These are phyloP conservation scores for Psylliodes chrysocephalus DNA, from an alignment of 2,888 invertebrate genomes.

Conservation along the genomic window DNA sequence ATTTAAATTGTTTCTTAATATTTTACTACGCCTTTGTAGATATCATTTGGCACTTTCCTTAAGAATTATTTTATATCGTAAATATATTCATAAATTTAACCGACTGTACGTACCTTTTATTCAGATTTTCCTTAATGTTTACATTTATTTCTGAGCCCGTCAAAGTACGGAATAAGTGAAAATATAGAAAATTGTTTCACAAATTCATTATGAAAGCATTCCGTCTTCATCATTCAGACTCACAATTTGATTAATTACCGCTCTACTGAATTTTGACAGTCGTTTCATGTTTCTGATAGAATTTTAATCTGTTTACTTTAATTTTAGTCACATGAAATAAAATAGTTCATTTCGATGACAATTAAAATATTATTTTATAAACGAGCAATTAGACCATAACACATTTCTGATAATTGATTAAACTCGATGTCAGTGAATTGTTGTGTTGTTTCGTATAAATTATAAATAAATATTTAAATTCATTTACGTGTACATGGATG, in stretches of 20 bases:
- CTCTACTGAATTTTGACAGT: neutral
- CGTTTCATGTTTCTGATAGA: neutral
- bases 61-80: no score
- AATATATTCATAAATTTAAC: no score
- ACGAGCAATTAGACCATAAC: neutral
- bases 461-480: slow-evolving; percentile 2
- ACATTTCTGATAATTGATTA: slow-evolving; percentile 2
- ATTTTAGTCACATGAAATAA: neutral
- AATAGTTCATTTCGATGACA: neutral
- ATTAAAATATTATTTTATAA: slow-evolving; percentile 8
- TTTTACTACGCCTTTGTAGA: no score
- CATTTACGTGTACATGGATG: neutral
- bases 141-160: neutral
- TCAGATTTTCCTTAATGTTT: neutral
- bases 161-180: neutral
- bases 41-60: no score
- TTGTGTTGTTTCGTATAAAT: neutral
- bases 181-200: neutral
- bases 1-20: no score
- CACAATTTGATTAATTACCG: neutral
- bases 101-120: no score
- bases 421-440: neutral
- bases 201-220: neutral
- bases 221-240: neutral
- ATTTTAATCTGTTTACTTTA: neutral